phyloP scores from a whole-genome alignment of 37 sponge, comb jelly and placozoan genomes.

The Theonella swinhoei region DNA sequence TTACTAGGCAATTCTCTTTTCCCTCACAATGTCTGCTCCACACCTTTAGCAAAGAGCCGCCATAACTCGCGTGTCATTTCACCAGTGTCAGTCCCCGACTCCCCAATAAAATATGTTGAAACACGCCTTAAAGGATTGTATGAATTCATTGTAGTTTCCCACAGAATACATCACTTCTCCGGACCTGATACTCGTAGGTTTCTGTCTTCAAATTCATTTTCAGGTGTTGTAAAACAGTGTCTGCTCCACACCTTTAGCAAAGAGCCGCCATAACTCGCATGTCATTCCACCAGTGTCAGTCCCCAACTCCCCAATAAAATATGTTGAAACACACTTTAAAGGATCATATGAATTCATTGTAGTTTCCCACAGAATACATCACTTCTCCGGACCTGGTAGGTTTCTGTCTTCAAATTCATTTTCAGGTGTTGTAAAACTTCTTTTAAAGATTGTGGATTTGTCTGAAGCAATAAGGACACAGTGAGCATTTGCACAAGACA shows the following conservation, averaged over 20 bases:
- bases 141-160: neutral
- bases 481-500: no score
- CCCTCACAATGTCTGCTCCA: neutral
- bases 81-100: constrained; percentile 1
- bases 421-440: neutral
- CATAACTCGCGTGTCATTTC: neutral
- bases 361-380: neutral
- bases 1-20: neutral
- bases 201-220: neutral
- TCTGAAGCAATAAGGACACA: no score
- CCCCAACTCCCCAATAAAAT: neutral
- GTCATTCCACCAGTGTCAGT: constrained; percentile 5
- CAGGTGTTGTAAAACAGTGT: no score
- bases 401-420: neutral
- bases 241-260: neutral
- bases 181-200: neutral
- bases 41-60: neutral
- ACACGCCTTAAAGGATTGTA: neutral
- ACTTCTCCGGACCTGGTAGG: neutral
- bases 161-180: neutral
- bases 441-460: neutral
- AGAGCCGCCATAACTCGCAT: neutral
- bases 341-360: neutral
- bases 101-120: neutral
- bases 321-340: neutral